Base-by-base conservation (phyloP, 2,113 vertebrate genomes). In the Alces alces region DNA sequence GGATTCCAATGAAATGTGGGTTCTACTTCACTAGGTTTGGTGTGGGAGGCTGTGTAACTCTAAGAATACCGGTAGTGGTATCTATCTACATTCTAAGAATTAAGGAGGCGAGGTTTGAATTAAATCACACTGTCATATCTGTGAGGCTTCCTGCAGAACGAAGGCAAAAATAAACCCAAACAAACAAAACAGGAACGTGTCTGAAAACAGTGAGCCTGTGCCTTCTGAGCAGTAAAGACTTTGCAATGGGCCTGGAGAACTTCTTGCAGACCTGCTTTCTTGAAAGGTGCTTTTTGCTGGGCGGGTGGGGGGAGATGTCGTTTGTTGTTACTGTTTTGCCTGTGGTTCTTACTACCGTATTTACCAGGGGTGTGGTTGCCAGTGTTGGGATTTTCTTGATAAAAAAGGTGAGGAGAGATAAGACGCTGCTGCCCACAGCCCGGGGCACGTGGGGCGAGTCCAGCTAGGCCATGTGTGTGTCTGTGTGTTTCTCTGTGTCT, bases 11-110 rank as follows among this genome's bases (percentile, higher is more conserved):
- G 97, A 98, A 98, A 94, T 94, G 97, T 97, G 96, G 97, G 96
- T 98, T 98, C 52, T 15, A 11, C 95, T 96, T 96, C 52, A 11
- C 91, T 10, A 17, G 93, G 92, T 96, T 76, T 98, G 96, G 96
- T 97, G 36, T 93, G 87, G 92, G 92, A 98, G 93, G 96, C 95
- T 94, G 95, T 15, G 89, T 94, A 85, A 30, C 96, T 94, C 99
- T 99, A 98, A 96, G 99, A 99, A 99, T 96, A 99, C 99, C 99
- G 99, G 99, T 99, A 99, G 99, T 99, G 99, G 99, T 99, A 96
- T 98, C 96, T 98, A 92, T 98, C 17, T 97, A 97, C 98, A 93
- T 99, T 99, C 99, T 99, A 98, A 98, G 99, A 99, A 99, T 98
- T 84, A 98, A 92, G 98, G 98, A 98, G 98, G 98, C 45, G 89